A percentile compares a stretch with the other conserved stretches of the same genome.
phyloP scores from a whole-genome alignment of 2,888 invertebrate species.

The Ceriagrion tenellum region DNA sequence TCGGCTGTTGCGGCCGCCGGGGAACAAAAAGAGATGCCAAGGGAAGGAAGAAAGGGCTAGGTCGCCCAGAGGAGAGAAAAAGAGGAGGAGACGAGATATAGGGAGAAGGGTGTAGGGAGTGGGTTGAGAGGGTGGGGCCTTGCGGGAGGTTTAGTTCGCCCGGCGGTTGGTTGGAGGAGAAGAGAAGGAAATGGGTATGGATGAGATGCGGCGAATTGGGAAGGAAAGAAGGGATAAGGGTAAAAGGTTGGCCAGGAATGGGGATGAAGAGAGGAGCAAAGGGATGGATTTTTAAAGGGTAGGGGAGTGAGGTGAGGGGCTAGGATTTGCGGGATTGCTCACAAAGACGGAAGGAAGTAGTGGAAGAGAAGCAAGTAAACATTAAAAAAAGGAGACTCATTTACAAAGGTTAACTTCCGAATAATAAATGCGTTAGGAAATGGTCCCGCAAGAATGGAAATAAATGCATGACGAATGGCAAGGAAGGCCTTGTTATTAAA shows the following conservation, averaged over 20 bases:
- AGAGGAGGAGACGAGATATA: not conserved
- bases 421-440: slow-evolving; percentile 10
- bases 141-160: not conserved
- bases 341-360: not conserved
- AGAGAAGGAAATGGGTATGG: not conserved
- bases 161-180: not conserved
- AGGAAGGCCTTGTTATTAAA: not conserved
- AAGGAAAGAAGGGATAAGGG: not conserved
- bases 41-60: not conserved
- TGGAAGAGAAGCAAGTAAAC: slow-evolving; percentile 2
- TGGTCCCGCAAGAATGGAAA: not conserved
- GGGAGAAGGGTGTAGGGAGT: not conserved
- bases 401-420: slow-evolving; percentile 2
- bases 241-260: too few relatives aligned
- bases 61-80: not conserved
- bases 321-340: not conserved
- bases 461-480: not conserved
- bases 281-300: not conserved
- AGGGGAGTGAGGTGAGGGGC: not conserved
- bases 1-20: not conserved
- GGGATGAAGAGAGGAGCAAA: not conserved
- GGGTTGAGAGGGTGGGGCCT: not conserved
- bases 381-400: not conserved
- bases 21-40: slow-evolving; percentile 18
- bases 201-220: not conserved